These are phyloP conservation scores for Liasis olivaceus DNA, from an alignment of 2,797 vertebrate genomes.

Conservation along the genomic window DNA sequence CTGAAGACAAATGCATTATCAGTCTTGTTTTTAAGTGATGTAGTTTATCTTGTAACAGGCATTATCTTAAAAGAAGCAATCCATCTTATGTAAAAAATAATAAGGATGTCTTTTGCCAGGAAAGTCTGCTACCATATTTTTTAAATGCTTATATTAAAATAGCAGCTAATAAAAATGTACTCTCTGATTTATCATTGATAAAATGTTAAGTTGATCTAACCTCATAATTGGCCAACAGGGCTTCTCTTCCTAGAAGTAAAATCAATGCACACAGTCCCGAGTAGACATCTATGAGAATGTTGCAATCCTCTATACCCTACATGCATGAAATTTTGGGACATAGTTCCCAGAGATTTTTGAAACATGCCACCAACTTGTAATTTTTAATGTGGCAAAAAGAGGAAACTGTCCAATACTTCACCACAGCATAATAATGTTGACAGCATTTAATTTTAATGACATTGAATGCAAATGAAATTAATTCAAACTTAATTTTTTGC, in stretches of 20 bases:
- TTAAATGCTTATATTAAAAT: background rate
- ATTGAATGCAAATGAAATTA: background rate
- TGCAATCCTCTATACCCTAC: background rate
- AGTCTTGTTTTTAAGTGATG: background rate
- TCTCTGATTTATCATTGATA: background rate
- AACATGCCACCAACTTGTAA: background rate
- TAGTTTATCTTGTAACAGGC: background rate
- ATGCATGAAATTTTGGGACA: background rate
- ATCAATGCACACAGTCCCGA: background rate
- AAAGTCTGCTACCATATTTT: background rate
- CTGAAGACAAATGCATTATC: background rate
- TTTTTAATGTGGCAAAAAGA: background rate
- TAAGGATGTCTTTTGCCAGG: background rate
- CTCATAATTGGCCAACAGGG: background rate
- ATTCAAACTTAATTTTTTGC: background rate
- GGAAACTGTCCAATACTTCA: background rate
- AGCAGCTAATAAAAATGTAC: background rate
- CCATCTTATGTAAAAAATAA: background rate
- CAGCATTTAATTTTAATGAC: background rate
- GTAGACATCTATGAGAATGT: background rate
- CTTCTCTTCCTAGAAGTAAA: background rate
- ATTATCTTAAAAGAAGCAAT: background rate
- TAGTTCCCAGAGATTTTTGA: background rate
- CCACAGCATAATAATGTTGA: background rate
- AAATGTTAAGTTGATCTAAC: background rate